Conservation (phyloP, 2,113 vertebrate species). For the Mionectes macconnelli region DNA sequence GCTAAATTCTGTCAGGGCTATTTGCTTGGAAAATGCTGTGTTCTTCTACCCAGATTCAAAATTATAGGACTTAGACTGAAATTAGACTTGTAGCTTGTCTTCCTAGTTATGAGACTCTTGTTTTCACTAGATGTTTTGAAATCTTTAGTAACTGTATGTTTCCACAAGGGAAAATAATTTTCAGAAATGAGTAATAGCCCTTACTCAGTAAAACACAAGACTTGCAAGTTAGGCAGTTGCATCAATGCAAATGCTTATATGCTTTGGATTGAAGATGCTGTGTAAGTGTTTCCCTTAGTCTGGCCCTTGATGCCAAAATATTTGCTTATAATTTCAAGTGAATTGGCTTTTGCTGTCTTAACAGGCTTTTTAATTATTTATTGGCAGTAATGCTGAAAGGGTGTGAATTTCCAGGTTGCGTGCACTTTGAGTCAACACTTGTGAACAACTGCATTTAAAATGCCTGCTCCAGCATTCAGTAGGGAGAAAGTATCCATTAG, state of each 20-base stretch:
- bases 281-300: not conserved
- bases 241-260: not conserved
- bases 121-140: conserved; percentile 3
- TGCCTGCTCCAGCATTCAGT: not conserved
- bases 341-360: conserved; percentile 25
- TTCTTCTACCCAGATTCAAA: not conserved
- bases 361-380: conserved; percentile 23
- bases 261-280: not conserved
- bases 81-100: not conserved
- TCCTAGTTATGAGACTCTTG: not conserved
- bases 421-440: not conserved
- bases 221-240: not conserved
- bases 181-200: not conserved
- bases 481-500: not conserved
- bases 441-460: not conserved
- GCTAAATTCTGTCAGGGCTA: not conserved
- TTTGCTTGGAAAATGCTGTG: not conserved
- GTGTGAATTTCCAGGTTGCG: not conserved
- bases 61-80: not conserved
- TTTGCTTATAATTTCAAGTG: conserved; percentile 15
- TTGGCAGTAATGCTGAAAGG: not conserved
- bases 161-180: not conserved
- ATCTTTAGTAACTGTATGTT: not conserved
- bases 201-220: not conserved
- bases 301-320: not conserved